Base-by-base conservation (phyloP, 2,888 invertebrate genomes). In the Strigamia crassipes region DNA sequence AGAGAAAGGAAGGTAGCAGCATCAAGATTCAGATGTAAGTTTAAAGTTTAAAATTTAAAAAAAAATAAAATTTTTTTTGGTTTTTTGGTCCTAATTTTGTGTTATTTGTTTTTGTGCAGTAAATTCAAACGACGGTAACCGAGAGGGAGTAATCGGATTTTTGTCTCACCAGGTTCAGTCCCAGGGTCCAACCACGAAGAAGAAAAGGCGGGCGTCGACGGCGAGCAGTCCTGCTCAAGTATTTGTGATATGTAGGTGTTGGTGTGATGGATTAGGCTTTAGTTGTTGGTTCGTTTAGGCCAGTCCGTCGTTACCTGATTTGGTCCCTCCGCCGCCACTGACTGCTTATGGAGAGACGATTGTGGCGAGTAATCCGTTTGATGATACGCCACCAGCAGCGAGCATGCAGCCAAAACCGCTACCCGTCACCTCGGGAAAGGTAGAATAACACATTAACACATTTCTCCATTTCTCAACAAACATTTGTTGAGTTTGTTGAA, bases 281-380 rank as follows among this genome's bases (percentile, higher is more conserved):
- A n/a, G n/a, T 27, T 81, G 10, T 77, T 81, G 27, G 27, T 18
- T 81, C 73, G n/a, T 66, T 79, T 61, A 82, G 83, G 81, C 83
- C 18, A 83, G 83, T 21, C 90, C 89, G 83, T 91, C 90, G 84
- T 92, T 91, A 86, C 93, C 94, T 88, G 92, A 95, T 86, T 89
- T 96, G 84, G 91, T 95, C 85, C 96, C 96, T 77, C 96, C 96
- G 34, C 92, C 93, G 1, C 90, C 95, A 86, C 83, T 86, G 83
- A 18, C 85, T 87, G 89, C 89, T 82, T 96, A 94, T 89, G 96
- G 96, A 51, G 96, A 96, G 87, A 96, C 96, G 83, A 95, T 97
- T 87, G 93, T 96, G 83, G 96, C 96, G 82, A 96, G 95, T 84
- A 97, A 97, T 89, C 96, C 96, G 56, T 97, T 97, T 88, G 96